Conservation (phyloP, 2,888 invertebrate genomes). For the Morinoia aosen region DNA sequence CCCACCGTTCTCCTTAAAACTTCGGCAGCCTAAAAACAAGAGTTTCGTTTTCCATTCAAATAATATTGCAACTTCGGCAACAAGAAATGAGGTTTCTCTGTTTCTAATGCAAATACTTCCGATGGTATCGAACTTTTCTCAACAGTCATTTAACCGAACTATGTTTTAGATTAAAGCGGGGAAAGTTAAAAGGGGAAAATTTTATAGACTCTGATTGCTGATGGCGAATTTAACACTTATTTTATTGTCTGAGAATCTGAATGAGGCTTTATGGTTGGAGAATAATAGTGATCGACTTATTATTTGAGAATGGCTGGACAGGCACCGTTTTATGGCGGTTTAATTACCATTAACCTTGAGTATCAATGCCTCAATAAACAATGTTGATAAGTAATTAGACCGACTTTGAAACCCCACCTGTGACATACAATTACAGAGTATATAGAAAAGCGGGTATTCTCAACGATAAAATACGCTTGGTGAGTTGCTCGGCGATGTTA, state of each 20-base stretch:
- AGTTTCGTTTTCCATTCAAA: background rate
- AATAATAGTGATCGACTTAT: no score
- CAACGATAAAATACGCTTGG: no score
- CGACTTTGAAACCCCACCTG: no score
- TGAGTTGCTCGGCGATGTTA: no score
- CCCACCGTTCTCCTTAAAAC: slow-evolving; percentile 15
- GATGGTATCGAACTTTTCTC: background rate
- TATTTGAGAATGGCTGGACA: no score
- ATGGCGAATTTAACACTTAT: no score
- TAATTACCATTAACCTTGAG: background rate
- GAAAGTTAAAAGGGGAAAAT: background rate
- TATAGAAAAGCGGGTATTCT: no score
- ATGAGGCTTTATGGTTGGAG: no score
- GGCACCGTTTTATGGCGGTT: no score
- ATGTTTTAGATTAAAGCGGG: background rate
- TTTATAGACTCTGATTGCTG: no score
- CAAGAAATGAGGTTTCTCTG: background rate
- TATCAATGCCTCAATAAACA: background rate
- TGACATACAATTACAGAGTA: no score
- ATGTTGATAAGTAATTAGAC: background rate
- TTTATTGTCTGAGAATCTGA: no score
- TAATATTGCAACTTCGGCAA: background rate
- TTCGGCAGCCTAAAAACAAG: background rate
- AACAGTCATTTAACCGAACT: background rate
- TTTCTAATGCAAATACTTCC: background rate